Conservation (phyloP, 2,888 invertebrate species). For the Margaritifera margaritifera region DNA sequence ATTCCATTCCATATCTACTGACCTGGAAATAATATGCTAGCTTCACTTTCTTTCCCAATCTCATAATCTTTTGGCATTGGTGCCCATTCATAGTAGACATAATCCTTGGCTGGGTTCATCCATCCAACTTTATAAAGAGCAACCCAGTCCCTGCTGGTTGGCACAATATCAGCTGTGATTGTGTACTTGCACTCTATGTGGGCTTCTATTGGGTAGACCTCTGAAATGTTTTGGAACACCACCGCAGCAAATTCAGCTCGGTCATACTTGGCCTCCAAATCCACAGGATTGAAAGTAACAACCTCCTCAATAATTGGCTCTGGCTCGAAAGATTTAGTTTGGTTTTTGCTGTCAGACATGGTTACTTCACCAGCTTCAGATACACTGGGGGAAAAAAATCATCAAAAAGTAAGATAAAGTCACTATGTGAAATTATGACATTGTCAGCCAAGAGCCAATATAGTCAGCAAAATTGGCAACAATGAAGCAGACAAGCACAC, state of each 20-base stretch:
- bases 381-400: no score
- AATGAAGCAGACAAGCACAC: no score
- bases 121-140: constrained; percentile 70
- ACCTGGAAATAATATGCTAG: constrained; percentile 61
- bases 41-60: constrained; percentile 49
- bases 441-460: no score
- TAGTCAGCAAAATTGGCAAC: no score
- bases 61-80: constrained; percentile 51
- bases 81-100: constrained; percentile 66
- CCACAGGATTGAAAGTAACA: no score
- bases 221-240: constrained; percentile 65
- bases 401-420: no score
- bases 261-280: constrained; percentile 7
- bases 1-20: not conserved
- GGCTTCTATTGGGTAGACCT: constrained; percentile 64
- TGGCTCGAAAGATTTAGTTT: no score
- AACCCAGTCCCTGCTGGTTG: constrained; percentile 65
- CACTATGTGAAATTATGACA: no score
- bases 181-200: constrained; percentile 65
- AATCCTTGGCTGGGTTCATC: constrained; percentile 57
- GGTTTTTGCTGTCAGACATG: no score
- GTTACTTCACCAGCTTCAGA: no score
- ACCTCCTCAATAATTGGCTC: no score
- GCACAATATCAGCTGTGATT: constrained; percentile 55
- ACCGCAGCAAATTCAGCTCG: constrained; percentile 63